Base-by-base conservation (phyloP, 2,797 vertebrate genomes). In the Coendou prehensilis region DNA sequence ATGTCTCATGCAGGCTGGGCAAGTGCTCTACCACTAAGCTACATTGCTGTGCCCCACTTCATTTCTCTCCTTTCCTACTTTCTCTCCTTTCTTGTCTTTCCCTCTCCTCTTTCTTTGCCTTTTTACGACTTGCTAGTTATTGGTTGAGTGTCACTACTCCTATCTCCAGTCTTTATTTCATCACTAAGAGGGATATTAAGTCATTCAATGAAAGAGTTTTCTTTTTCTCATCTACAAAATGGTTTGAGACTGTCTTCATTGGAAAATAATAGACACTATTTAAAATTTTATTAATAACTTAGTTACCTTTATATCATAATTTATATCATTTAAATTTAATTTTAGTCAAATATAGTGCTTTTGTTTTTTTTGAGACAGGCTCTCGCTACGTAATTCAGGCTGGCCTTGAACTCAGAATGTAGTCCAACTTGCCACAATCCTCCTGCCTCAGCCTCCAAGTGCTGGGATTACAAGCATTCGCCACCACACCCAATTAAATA, bases 141-240 rank as follows among this genome's bases (percentile, higher is more conserved):
- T 82, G 64, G 9, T 13, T 61, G 81, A 9, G 56, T 30, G 37
- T 78, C 54, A 69, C 47, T 50, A 75, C 80, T 9, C 37, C 41
- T 56, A 56, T 45, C 76, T 87, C 18, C 79, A 14, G 61, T 85
- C 64, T 96, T 63, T 63, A 47, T 8, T 71, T 91, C 52, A 18
- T 79, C 78, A 86, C 26, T 71, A n/a, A 93, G 47, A 83, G 28
- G 30, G 28, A n/a, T 17, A 67, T 6, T 37, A 61, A 22, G 50
- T 78, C 41, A 79, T 87, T 94, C 7, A 67, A n/a, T 69, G 73
- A 54, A 78, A 85, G 78, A 61, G 54, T 73, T 73, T 54, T 64
- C 22, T 86, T 86, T 86, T 71, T 63, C 64, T 92, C 41, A n/a
- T 56, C 26, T 75, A 78, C 94, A 67, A 94, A 33, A 59, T 30